These are phyloP conservation scores for Synergus itoensis DNA, from an alignment of 2,888 invertebrate genomes.

Conservation along the genomic window DNA sequence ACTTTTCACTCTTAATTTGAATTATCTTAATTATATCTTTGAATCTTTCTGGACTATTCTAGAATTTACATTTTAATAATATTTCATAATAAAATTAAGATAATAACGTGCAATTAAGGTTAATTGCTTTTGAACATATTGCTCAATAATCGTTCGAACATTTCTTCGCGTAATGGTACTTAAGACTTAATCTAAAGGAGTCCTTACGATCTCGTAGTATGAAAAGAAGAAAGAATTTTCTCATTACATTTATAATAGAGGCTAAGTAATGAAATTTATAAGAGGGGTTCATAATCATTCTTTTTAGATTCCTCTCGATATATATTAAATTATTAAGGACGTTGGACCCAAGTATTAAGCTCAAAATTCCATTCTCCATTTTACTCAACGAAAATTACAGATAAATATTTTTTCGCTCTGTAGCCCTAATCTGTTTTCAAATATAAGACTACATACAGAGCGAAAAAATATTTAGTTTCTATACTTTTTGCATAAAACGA, in stretches of 20 bases:
- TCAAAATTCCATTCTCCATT: too few relatives aligned
- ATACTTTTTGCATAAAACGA: too few relatives aligned
- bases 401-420: too few relatives aligned
- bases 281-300: background rate
- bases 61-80: background rate
- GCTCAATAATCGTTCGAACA: slow-evolving; percentile 5
- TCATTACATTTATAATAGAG: background rate
- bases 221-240: background rate
- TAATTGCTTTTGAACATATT: background rate
- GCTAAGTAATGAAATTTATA: background rate
- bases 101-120: background rate
- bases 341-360: too few relatives aligned
- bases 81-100: background rate
- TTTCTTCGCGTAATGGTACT: slow-evolving; percentile 2
- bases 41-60: background rate
- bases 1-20: background rate
- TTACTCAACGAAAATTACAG: too few relatives aligned
- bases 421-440: too few relatives aligned
- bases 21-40: background rate
- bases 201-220: background rate
- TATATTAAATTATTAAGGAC: background rate
- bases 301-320: too few relatives aligned
- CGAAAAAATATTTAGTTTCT: too few relatives aligned
- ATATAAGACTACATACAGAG: too few relatives aligned
- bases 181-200: background rate